Evolutionary conservation across 2,113 vertebrate genomes (phyloP).

Genomic region (Sturnira hondurensis): DNA sequence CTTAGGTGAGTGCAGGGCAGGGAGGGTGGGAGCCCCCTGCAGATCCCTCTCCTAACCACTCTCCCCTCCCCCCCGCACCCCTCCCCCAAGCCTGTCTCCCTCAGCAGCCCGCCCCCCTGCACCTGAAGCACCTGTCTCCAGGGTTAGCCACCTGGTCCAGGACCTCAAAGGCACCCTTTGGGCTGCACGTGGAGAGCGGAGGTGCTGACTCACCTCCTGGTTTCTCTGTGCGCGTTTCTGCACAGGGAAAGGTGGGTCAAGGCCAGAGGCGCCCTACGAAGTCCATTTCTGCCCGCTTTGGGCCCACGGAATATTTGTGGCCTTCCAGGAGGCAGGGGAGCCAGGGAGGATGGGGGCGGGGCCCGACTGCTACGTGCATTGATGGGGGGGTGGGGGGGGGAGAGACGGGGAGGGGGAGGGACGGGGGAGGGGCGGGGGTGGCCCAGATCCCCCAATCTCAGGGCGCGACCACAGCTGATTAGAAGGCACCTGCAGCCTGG

Average conservation of each 20-base stretch:
- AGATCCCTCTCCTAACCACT: too few species aligned
- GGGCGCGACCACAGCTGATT: background rate
- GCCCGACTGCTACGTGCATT: background rate
- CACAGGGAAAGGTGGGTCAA: background rate
- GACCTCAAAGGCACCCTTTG: fast-evolving
- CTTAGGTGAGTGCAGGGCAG: too few species aligned
- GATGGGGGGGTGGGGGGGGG: too few species aligned
- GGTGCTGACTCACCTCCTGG: background rate
- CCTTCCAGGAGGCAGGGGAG: background rate
- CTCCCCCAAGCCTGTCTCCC: background rate
- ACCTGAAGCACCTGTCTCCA: fast-evolving
- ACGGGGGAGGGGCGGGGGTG: too few species aligned
- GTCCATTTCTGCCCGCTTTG: background rate
- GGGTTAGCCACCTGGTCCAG: fast-evolving
- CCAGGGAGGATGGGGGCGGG: background rate
- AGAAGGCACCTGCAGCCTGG: background rate
- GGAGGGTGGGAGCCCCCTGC: too few species aligned
- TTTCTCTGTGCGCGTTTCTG: background rate
- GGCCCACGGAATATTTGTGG: constrained; percentile 33
- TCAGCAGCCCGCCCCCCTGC: fast-evolving
- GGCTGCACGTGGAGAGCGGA: fast-evolving
- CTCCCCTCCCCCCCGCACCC: too few species aligned
- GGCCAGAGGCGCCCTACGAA: background rate
- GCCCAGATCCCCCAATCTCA: background rate
- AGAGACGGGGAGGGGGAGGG: too few species aligned